phyloP scores from a whole-genome alignment of 2,888 invertebrate genomes.

The Amblyjoppa proteus region DNA sequence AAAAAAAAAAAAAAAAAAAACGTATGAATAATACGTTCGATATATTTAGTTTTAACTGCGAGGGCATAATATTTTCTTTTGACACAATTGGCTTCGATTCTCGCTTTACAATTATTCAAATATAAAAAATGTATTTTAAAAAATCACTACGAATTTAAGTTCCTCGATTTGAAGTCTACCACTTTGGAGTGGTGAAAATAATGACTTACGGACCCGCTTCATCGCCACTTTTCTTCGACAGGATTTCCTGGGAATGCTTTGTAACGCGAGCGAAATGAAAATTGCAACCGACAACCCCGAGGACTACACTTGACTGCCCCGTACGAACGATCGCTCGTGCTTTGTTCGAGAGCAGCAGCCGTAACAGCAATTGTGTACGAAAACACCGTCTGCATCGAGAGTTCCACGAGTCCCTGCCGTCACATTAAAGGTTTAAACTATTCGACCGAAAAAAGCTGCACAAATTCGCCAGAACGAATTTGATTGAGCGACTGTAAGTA shows the following conservation, averaged over 20 bases:
- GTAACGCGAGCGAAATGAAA: constrained; percentile 9
- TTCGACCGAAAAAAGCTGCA: neutral
- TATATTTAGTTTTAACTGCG: neutral
- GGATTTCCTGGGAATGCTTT: constrained; percentile 21
- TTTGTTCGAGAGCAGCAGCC: constrained; percentile 72
- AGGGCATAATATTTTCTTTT: neutral
- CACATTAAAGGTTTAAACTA: neutral
- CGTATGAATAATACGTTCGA: constrained; percentile 18
- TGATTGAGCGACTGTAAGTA: neutral
- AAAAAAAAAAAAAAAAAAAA: neutral
- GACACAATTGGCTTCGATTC: neutral
- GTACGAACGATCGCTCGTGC: constrained; percentile 61
- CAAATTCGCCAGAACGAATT: neutral
- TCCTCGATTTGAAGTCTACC: neutral
- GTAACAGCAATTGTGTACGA: constrained; percentile 70
- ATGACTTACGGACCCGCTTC: neutral
- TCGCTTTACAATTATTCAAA: neutral
- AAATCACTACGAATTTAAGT: neutral
- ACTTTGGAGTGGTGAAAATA: neutral
- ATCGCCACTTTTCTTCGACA: constrained; percentile 12
- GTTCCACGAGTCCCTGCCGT: constrained; percentile 6
- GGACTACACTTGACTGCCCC: constrained; percentile 61
- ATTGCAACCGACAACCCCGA: constrained; percentile 56
- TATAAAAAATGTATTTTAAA: neutral
- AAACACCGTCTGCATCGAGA: constrained; percentile 46